Evolutionary conservation across 2,797 vertebrate species (phyloP).

Genomic region (Pseudochaenichthys georgianus): DNA sequence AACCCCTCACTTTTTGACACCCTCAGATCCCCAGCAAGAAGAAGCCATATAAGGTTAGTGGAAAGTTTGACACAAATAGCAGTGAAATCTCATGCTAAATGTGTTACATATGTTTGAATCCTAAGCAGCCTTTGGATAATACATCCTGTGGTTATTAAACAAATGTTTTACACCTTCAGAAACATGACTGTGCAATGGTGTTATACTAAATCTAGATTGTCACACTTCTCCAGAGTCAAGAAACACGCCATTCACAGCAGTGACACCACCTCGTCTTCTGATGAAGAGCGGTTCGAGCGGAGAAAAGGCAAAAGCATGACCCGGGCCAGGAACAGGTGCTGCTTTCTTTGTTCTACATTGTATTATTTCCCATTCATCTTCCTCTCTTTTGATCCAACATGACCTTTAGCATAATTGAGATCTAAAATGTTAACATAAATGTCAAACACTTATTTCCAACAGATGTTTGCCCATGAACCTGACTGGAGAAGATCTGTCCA

Average conservation of each 20-base stretch:
- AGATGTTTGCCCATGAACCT: slow-evolving; percentile 98
- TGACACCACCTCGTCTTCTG: slow-evolving; percentile 97
- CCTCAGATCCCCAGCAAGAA: slow-evolving; percentile 97
- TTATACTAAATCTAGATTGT: slow-evolving; percentile 30
- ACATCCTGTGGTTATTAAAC: slow-evolving; percentile 5
- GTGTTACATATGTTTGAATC: not conserved
- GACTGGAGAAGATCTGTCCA: slow-evolving; percentile 93
- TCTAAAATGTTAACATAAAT: not conserved
- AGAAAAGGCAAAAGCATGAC: slow-evolving; percentile 99
- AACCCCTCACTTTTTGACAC: slow-evolving; percentile 97
- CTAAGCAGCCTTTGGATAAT: not conserved
- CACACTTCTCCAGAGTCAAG: slow-evolving; percentile 88
- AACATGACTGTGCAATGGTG: not conserved
- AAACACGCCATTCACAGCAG: slow-evolving; percentile 99
- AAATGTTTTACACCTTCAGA: not conserved
- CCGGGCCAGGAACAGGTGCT: slow-evolving; percentile 94
- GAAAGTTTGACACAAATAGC: not conserved
- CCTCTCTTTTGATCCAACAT: not conserved
- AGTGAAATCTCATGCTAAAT: not conserved
- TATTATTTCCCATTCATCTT: not conserved
- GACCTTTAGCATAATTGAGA: not conserved
- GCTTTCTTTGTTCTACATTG: not conserved
- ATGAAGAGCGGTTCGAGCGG: slow-evolving; percentile 98
- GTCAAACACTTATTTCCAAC: slow-evolving; percentile 25
- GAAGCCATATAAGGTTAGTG: slow-evolving; percentile 96